These are phyloP conservation scores for Procavia capensis DNA, from an alignment of 2,113 vertebrate species.

Conservation along the genomic window DNA sequence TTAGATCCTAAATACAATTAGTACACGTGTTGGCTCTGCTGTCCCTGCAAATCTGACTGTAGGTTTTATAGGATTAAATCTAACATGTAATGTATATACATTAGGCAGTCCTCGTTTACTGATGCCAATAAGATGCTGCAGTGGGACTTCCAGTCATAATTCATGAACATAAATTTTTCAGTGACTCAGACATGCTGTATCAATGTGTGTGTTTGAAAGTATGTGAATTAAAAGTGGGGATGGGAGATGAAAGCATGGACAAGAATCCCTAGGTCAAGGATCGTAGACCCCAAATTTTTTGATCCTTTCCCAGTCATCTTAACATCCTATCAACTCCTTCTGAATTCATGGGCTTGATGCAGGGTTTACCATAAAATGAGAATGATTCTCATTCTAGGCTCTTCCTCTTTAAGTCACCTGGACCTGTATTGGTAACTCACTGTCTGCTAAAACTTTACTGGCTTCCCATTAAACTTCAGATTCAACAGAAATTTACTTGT, in stretches of 20 bases:
- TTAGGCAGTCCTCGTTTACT: conserved; percentile 37
- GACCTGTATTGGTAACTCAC: not conserved
- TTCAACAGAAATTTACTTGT: not conserved
- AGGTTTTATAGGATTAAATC: conserved; percentile 33
- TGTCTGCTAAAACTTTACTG: not conserved
- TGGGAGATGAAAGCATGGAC: not conserved
- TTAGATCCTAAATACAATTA: conserved; percentile 61
- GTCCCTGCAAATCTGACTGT: conserved; percentile 38
- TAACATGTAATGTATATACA: not conserved
- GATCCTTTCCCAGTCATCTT: not conserved
- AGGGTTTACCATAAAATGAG: not conserved
- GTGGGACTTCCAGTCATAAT: conserved; percentile 20
- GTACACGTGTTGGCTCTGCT: not conserved
- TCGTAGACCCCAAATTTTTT: not conserved
- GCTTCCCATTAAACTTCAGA: not conserved
- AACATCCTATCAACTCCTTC: not conserved
- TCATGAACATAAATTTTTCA: conserved; percentile 34
- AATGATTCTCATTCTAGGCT: not conserved
- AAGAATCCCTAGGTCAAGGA: not conserved
- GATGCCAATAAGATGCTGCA: conserved; percentile 8
- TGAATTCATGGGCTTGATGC: not conserved
- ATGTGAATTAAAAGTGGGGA: not conserved
- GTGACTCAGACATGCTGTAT: not conserved
- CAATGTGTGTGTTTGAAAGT: conserved; percentile 16
- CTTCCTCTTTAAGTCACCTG: not conserved